phyloP scores from a whole-genome alignment of 2,113 vertebrate genomes.

The Sylvia atricapilla region DNA sequence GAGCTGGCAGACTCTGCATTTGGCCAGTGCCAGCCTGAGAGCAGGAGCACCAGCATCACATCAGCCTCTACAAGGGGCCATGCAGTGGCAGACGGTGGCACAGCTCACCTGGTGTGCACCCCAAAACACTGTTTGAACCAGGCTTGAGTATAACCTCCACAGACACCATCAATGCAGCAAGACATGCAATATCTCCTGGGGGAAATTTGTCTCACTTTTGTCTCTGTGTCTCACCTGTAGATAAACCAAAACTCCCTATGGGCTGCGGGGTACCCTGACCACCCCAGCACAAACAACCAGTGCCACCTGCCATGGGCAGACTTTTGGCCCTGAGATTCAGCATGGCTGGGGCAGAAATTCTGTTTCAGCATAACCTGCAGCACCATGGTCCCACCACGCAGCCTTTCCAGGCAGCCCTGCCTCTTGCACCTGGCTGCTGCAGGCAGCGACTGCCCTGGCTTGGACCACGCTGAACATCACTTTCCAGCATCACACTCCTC shows the following conservation, averaged over 20 bases:
- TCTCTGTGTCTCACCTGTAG: fast-evolving
- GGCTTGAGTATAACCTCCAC: not conserved
- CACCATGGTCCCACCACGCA: fast-evolving
- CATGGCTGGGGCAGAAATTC: not conserved
- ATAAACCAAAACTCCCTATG: not conserved
- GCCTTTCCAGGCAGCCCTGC: not conserved
- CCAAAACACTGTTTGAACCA: not conserved
- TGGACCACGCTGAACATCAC: not conserved
- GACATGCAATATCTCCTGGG: not conserved
- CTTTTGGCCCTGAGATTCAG: not conserved
- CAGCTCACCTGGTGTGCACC: fast-evolving
- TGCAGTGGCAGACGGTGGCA: fast-evolving
- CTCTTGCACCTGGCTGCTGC: not conserved
- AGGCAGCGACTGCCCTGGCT: not conserved
- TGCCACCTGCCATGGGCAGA: fast-evolving
- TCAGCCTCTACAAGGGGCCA: not conserved
- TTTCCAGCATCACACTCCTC: not conserved
- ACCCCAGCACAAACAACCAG: not conserved
- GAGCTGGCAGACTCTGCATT: not conserved
- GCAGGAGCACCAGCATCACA: not conserved
- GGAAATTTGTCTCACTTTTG: not conserved
- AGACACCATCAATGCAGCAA: not conserved
- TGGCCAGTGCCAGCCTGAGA: not conserved
- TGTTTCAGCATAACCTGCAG: not conserved
- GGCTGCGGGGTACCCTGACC: not conserved